A percentile compares a stretch with the other conserved stretches of the same genome.
Evolutionary conservation across 2,888 invertebrate genomes (phyloP).

Genomic region (Andricus curvator): DNA sequence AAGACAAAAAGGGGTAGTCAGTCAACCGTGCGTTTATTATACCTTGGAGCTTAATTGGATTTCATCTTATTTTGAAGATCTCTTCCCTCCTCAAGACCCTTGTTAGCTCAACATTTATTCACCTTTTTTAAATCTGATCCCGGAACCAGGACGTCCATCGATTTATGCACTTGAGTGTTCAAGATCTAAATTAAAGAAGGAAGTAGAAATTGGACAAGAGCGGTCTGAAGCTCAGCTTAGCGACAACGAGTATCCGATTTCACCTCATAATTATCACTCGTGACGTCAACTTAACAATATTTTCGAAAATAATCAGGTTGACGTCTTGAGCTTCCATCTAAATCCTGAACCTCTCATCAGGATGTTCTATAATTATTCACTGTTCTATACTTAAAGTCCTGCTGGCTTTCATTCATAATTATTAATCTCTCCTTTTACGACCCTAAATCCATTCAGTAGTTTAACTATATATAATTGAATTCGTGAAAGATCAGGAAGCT

Average conservation of each 20-base stretch:
- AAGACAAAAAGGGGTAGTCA: slow-evolving; percentile 60
- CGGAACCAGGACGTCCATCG: slow-evolving; percentile 10
- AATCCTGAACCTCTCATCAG: neutral
- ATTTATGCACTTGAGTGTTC: slow-evolving; percentile 4
- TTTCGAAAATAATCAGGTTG: slow-evolving; percentile 17
- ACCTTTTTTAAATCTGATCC: neutral
- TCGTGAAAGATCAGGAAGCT: too few species aligned
- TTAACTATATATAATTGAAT: too few species aligned
- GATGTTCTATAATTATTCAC: neutral
- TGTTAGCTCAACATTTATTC: slow-evolving; percentile 14
- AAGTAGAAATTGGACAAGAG: neutral
- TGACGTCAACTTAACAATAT: neutral
- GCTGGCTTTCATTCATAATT: neutral
- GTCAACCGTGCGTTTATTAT: slow-evolving; percentile 56
- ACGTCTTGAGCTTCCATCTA: neutral
- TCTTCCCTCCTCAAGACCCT: slow-evolving; percentile 5
- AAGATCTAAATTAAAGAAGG: neutral
- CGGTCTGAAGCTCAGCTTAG: neutral
- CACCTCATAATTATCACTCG: slow-evolving; percentile 4
- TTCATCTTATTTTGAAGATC: slow-evolving; percentile 21
- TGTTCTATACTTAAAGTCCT: neutral
- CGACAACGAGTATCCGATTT: neutral
- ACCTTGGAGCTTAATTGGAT: slow-evolving; percentile 44
- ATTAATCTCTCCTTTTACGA: too few species aligned
- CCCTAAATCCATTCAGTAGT: too few species aligned